phyloP scores from a whole-genome alignment of 2,113 vertebrate species.

The Clinocottus analis region DNA sequence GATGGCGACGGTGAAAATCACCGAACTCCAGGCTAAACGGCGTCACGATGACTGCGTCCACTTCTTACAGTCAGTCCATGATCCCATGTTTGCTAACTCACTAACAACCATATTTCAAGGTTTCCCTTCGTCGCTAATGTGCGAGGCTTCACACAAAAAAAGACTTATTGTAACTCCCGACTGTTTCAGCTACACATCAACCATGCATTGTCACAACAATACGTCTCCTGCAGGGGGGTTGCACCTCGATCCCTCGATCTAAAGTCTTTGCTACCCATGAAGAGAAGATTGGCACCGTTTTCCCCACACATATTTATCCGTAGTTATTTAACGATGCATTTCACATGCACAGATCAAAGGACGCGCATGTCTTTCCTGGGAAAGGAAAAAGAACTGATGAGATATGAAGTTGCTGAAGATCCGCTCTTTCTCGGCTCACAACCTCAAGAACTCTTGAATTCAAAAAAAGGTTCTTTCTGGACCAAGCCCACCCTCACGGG shows the following conservation, averaged over 20 bases:
- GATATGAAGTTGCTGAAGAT: neutral
- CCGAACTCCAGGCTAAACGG: no score
- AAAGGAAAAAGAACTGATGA: neutral
- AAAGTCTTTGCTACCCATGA: neutral
- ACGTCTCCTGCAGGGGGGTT: neutral
- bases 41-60: no score
- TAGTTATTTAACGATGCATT: constrained; percentile 3
- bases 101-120: neutral
- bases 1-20: no score
- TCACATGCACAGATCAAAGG: neutral
- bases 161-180: neutral
- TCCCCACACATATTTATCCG: neutral
- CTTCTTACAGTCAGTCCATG: no score
- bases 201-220: neutral
- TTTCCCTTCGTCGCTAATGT: neutral
- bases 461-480: constrained; percentile 6
- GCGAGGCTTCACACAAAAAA: neutral
- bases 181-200: neutral
- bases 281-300: neutral
- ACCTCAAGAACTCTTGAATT: neutral
- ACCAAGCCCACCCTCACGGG: neutral
- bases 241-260: neutral
- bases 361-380: constrained; percentile 2
- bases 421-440: neutral
- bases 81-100: neutral